These are phyloP conservation scores for Globodera ellingtonae DNA, from an alignment of 1,140 invertebrate genomes.

Conservation along the genomic window DNA sequence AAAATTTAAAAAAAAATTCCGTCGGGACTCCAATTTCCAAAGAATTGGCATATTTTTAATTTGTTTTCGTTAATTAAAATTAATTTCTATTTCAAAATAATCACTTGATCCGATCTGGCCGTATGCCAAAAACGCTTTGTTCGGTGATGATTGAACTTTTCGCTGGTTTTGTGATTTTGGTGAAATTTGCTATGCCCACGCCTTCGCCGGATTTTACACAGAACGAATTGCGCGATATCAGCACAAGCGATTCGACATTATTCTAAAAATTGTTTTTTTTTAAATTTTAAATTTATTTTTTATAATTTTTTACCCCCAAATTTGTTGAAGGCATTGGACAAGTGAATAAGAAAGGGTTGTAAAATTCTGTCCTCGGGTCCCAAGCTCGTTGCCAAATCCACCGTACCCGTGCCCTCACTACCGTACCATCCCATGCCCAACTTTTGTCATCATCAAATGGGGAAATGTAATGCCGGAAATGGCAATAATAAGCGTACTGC, in stretches of 20 bases:
- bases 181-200: conserved; percentile 7
- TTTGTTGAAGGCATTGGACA: conserved; percentile 50
- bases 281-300: background rate
- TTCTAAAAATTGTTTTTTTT: background rate
- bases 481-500: background rate
- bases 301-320: conserved; percentile 26
- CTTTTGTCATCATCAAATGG: background rate
- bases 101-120: background rate
- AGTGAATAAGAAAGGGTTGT: conserved; percentile 57
- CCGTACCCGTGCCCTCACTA: conserved; percentile 32
- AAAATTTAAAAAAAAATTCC: too few species aligned
- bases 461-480: conserved; percentile 17
- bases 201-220: conserved; percentile 5
- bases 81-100: background rate
- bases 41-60: too few species aligned
- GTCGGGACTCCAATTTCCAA: too few species aligned
- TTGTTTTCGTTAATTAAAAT: background rate
- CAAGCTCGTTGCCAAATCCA: conserved; percentile 59
- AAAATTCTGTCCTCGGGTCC: conserved; percentile 60
- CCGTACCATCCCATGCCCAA: conserved; percentile 4
- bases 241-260: background rate
- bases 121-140: background rate
- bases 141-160: background rate
- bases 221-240: conserved; percentile 21
- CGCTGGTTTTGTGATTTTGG: background rate